Conservation (phyloP, 2,888 invertebrate genomes). For the Sialis lutaria region DNA sequence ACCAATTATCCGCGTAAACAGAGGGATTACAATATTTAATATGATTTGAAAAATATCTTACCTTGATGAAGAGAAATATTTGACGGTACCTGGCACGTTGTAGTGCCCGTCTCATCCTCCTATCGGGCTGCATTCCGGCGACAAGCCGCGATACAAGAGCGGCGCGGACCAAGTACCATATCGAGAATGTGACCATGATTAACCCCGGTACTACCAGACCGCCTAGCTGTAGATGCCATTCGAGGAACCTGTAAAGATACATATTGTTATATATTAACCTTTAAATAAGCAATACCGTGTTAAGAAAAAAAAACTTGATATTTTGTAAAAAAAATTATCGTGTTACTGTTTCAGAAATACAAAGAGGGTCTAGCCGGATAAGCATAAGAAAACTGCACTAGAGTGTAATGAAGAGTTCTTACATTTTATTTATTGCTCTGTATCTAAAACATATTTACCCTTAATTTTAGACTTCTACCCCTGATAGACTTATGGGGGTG, state of each 20-base stretch:
- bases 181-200: slow-evolving; percentile 26
- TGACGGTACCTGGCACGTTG: slow-evolving; percentile 36
- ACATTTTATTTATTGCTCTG: too few species aligned
- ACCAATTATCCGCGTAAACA: neutral
- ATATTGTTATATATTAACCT: too few species aligned
- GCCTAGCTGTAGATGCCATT: slow-evolving; percentile 31
- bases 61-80: slow-evolving; percentile 38
- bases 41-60: slow-evolving; percentile 16
- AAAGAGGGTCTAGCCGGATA: too few species aligned
- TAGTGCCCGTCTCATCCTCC: slow-evolving; percentile 39
- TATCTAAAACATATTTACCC: too few species aligned
- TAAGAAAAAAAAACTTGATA: too few species aligned
- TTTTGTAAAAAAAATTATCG: too few species aligned
- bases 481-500: too few species aligned
- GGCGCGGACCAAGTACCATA: slow-evolving; percentile 31
- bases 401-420: too few species aligned
- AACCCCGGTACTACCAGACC: slow-evolving; percentile 28
- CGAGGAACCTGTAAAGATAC: slow-evolving; percentile 27
- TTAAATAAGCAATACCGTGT: too few species aligned
- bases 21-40: neutral
- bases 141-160: slow-evolving; percentile 38
- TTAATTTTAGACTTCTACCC: too few species aligned
- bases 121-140: slow-evolving; percentile 38
- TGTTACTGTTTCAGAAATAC: too few species aligned
- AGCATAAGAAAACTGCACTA: too few species aligned